Evolutionary conservation across 1,140 invertebrate genomes (phyloP).

Genomic region (Cataglyphis hispanica): DNA sequence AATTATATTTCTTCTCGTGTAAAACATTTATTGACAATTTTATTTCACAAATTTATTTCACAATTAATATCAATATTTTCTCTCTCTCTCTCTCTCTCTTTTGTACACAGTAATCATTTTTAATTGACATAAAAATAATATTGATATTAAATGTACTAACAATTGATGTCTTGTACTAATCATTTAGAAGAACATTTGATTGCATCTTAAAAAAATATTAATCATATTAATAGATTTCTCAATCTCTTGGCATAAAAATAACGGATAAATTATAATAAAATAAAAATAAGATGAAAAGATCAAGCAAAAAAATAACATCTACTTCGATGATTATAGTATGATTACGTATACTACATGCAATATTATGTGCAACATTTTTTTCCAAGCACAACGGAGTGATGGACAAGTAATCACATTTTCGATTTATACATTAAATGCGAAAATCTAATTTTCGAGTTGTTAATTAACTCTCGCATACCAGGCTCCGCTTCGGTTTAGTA

Average conservation of each 20-base stretch:
- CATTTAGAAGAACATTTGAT: not conserved
- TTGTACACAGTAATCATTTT: too few species aligned
- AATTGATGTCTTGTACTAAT: not conserved
- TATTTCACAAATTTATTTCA: conserved; percentile 13
- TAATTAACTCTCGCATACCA: conserved; percentile 9
- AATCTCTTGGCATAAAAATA: not conserved
- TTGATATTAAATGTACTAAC: conserved; percentile 1
- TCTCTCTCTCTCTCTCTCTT: too few species aligned
- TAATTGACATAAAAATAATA: conserved; percentile 2
- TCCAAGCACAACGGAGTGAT: not conserved
- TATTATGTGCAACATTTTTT: too few species aligned
- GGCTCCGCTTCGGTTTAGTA: not conserved
- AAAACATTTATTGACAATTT: conserved; percentile 4
- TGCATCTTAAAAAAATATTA: not conserved
- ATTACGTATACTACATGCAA: not conserved
- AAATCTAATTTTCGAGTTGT: conserved; percentile 45
- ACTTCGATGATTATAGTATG: not conserved
- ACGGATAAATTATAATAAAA: not conserved
- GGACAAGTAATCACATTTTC: conserved; percentile 38
- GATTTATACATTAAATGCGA: not conserved
- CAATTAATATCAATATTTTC: not conserved
- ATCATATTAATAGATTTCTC: not conserved
- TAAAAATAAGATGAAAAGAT: too few species aligned
- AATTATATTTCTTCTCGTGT: not conserved
- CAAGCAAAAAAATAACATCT: not conserved